phyloP scores from a whole-genome alignment of 2,113 vertebrate genomes.

The Ahaetulla prasina region DNA sequence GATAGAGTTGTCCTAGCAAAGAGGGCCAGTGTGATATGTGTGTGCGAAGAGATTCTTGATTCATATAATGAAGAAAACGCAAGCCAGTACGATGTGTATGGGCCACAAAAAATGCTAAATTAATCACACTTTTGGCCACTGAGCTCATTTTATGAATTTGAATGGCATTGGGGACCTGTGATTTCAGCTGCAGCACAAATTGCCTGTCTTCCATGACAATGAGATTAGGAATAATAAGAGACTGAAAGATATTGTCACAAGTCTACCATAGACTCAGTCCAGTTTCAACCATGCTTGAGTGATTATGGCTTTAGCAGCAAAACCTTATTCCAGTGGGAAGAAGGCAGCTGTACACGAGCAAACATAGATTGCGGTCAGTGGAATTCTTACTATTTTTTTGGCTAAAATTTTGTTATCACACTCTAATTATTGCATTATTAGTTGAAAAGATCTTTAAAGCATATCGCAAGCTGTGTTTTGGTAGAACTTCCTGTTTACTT shows the following conservation, averaged over 20 bases:
- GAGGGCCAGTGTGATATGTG: background rate
- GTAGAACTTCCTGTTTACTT: background rate
- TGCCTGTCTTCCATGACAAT: background rate
- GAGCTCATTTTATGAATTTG: background rate
- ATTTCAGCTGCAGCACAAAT: background rate
- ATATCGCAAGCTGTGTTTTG: background rate
- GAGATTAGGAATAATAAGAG: background rate
- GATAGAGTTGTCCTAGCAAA: background rate
- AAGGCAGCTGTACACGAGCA: constrained; percentile 16
- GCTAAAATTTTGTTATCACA: constrained; percentile 7
- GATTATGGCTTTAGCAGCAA: constrained; percentile 39
- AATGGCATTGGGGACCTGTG: background rate
- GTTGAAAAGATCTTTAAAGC: background rate
- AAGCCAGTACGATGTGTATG: background rate
- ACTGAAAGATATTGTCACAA: constrained; percentile 27
- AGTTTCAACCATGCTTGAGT: constrained; percentile 36
- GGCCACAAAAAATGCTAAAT: background rate
- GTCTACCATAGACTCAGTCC: background rate
- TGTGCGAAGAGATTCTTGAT: background rate
- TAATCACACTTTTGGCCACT: too few species aligned
- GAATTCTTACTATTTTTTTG: background rate
- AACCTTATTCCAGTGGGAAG: constrained; percentile 35
- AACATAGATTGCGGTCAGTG: constrained; percentile 2
- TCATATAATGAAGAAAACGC: background rate
- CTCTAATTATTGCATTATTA: background rate